phyloP scores from a whole-genome alignment of 2,797 vertebrate genomes.

The Eospalax fontanierii region DNA sequence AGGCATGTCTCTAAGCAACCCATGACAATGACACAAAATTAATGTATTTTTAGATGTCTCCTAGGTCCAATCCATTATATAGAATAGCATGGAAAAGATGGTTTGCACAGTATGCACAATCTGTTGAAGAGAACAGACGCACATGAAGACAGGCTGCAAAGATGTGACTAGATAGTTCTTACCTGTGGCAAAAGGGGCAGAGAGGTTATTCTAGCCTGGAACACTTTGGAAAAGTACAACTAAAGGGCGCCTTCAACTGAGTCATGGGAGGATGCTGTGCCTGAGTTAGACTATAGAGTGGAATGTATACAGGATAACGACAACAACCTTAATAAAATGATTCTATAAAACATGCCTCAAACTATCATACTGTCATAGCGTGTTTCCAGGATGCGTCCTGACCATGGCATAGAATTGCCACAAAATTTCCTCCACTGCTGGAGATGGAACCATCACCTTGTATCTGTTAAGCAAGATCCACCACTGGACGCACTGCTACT shows the following conservation, averaged over 20 bases:
- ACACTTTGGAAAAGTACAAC: not conserved
- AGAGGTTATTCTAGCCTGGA: not conserved
- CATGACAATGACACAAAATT: constrained; percentile 53
- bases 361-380: not conserved
- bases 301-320: not conserved
- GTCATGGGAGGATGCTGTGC: not conserved
- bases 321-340: not conserved
- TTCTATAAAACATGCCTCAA: not conserved
- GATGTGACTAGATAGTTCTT: not conserved
- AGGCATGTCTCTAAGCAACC: constrained; percentile 48
- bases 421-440: not conserved
- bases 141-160: constrained; percentile 20
- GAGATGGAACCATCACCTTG: not conserved
- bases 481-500: not conserved
- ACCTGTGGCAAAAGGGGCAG: not conserved
- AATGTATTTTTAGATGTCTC: not conserved
- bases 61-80: not conserved
- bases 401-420: not conserved
- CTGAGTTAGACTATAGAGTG: not conserved
- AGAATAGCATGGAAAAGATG: not conserved
- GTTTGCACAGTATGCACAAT: not conserved
- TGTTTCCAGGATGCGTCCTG: not conserved
- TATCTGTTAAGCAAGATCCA: not conserved
- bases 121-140: not conserved
- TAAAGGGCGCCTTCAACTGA: not conserved